Conservation (phyloP, 1,140 invertebrate genomes). For the Mya arenaria region DNA sequence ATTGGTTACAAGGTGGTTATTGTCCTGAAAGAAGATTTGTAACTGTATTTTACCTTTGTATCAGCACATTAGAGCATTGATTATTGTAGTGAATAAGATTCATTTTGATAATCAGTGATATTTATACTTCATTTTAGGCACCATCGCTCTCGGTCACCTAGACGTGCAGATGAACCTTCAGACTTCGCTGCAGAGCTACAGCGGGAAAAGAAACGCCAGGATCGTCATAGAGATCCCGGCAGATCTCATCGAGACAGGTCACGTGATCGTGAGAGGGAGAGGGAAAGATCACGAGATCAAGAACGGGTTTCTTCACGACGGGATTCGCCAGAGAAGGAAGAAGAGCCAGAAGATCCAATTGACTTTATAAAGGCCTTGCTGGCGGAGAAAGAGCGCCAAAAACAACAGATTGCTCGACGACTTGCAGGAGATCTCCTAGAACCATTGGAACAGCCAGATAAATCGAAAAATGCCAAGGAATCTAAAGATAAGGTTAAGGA, state of each 20-base stretch:
- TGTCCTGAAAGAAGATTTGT: not conserved
- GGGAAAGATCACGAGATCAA: no score
- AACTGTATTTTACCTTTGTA: not conserved
- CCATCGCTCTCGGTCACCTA: constrained; percentile 31
- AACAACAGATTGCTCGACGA: no score
- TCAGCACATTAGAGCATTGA: not conserved
- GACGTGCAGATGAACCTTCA: constrained; percentile 41
- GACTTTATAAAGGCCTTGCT: no score
- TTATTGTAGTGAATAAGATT: not conserved
- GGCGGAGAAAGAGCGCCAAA: no score
- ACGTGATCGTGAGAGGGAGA: no score
- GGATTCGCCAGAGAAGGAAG: no score
- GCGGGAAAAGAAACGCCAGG: constrained; percentile 72
- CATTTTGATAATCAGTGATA: not conserved
- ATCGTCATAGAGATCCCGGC: constrained; percentile 50
- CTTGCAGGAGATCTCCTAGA: no score
- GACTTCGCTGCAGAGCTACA: constrained; percentile 74
- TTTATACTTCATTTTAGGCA: not conserved
- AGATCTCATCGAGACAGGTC: constrained; percentile 23
- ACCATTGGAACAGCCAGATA: not conserved
- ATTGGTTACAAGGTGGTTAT: not conserved
- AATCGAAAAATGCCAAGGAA: constrained; percentile 7
- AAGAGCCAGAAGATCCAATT: no score
- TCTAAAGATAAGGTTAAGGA: no score
- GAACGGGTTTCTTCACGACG: no score